Percentiles rank a stretch among this genome's conserved stretches.
Conservation (phyloP, 1,140 invertebrate genomes). For the Eubasilissa regina region DNA sequence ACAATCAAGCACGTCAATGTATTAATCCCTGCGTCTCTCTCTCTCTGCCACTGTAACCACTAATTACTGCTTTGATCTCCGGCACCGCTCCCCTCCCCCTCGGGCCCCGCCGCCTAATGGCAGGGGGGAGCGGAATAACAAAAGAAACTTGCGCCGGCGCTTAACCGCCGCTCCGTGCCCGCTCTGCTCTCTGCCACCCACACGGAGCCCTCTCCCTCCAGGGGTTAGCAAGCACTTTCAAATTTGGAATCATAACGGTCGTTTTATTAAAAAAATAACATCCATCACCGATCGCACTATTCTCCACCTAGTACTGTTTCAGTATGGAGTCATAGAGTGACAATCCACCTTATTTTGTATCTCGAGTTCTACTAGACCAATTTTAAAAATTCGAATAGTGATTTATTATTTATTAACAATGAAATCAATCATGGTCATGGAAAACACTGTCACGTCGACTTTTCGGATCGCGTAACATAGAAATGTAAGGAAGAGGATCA, state of each 20-base stretch:
- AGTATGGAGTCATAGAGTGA: too few species aligned
- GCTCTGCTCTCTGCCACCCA: conserved; percentile 23
- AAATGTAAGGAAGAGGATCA: too few species aligned
- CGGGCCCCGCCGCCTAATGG: not conserved
- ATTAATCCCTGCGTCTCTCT: conserved; percentile 15
- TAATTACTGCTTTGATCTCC: conserved; percentile 38
- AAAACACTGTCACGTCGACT: too few species aligned
- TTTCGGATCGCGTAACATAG: too few species aligned
- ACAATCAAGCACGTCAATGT: conserved; percentile 24
- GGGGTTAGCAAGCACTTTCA: not conserved
- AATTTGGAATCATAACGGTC: not conserved
- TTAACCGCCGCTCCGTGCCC: not conserved
- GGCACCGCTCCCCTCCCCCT: conserved; percentile 3
- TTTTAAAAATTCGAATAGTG: too few species aligned
- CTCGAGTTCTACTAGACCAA: too few species aligned
- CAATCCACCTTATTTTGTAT: too few species aligned
- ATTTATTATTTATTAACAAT: too few species aligned
- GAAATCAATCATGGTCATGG: too few species aligned
- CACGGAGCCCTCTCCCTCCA: conserved; percentile 17
- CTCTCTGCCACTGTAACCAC: conserved; percentile 10
- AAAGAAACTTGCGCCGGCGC: conserved; percentile 38
- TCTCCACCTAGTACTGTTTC: too few species aligned
- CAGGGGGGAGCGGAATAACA: conserved; percentile 27
- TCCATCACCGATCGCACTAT: too few species aligned
- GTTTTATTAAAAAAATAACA: too few species aligned